Evolutionary conservation across 2,797 vertebrate genomes (phyloP), one percentile per base, ranked within the genome.

Genomic region (Poecile montanus): DNA sequence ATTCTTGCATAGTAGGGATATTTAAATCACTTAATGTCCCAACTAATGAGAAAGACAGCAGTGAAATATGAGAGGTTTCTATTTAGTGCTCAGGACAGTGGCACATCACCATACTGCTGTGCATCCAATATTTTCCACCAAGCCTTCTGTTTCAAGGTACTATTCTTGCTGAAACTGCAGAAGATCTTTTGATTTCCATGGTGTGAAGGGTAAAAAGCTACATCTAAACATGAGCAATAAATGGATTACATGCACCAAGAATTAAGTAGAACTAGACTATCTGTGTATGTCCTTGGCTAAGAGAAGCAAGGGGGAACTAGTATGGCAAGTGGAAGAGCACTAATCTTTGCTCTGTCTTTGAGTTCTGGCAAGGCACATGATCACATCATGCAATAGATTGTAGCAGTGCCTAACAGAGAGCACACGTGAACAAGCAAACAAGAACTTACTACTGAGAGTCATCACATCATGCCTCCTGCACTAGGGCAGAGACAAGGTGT

Each of bases 261-360:
- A 78, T 38, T 57, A 72, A 53, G 29, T 9, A 26, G 85, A 38
- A 11, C 14, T 38, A 30, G 73, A 18, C 9, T 48, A 45, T 11
- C 22, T 84, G 14, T 42, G 18, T 9, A 47, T 42, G 42, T 27
- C 32, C 38, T 45, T 42, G 14, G 22, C 16, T 42, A 72, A 47
- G 10, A 74, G 18, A 2, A 71, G 18, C 13, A 82, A 68, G 48
- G 74, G 7, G 54, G 10, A 48, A 78, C n/a, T 10, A 34, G 4
- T 89, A 32, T 2, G 13, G 30, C n/a, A 76, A 42, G 12, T 19
- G 11, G 29, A 11, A 50, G 26, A 75, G 50, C 53, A 75, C 12
- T 42, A 2, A 2, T 56, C 29, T 44, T 47, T n/a, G 23, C 21
- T 74, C 63, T 36, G 13, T 12, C n/a, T 44, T 25, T 0, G 1